Evolutionary conservation across 2,113 vertebrate species (phyloP).

Genomic region (Elephas maximus): DNA sequence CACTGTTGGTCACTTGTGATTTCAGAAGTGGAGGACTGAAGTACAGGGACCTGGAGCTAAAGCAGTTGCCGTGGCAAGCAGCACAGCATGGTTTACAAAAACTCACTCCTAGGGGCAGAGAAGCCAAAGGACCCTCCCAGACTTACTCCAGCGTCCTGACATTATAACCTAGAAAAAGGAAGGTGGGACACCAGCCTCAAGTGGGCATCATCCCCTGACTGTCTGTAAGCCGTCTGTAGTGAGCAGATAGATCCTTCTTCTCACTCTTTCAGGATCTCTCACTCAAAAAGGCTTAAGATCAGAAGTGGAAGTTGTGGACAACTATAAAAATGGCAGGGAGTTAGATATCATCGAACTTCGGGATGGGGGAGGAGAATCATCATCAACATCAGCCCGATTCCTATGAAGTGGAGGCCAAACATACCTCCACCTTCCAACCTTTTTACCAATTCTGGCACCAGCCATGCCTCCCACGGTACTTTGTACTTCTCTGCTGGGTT

Average conservation of each 20-base stretch:
- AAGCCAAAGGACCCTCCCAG: neutral
- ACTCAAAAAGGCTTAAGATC: neutral
- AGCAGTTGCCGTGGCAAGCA: neutral
- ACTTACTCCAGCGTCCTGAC: neutral
- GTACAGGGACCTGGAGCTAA: neutral
- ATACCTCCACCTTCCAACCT: neutral
- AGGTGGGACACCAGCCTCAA: neutral
- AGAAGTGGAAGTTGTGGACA: neutral
- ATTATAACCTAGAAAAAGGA: neutral
- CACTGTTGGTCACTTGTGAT: neutral
- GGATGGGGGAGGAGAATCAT: neutral
- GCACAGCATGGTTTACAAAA: neutral
- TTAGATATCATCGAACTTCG: neutral
- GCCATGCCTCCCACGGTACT: neutral
- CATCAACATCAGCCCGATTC: neutral
- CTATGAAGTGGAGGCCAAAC: neutral
- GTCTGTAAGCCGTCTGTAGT: neutral
- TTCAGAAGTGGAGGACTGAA: neutral
- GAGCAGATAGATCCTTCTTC: neutral
- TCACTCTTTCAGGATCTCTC: neutral
- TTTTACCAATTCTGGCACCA: neutral
- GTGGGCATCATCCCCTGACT: neutral
- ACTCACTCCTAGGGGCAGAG: neutral
- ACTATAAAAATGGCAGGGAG: neutral
- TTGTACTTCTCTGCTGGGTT: neutral